phyloP scores from a whole-genome alignment of 1,140 invertebrate genomes.

The Marisa cornuarietis region DNA sequence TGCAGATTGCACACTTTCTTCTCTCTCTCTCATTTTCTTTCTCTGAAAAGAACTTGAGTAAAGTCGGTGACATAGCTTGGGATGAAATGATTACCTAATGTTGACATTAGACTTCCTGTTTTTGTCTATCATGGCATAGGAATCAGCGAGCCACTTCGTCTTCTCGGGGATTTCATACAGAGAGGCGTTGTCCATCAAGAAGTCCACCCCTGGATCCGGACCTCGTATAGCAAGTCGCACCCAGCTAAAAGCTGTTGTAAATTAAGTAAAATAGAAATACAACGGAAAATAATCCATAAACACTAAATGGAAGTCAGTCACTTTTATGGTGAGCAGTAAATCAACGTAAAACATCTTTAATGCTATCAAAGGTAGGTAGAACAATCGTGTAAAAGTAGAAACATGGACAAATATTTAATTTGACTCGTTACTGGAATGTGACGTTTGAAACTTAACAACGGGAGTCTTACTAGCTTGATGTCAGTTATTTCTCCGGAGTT shows the following conservation, averaged over 20 bases:
- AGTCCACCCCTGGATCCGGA: conserved; percentile 32
- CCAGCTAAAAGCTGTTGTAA: neutral
- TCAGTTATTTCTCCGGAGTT: no score
- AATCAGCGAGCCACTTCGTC: conserved; percentile 30
- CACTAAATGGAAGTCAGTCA: no score
- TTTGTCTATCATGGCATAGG: neutral
- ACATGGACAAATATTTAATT: no score
- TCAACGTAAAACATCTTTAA: no score
- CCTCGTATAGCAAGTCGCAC: conserved; percentile 11
- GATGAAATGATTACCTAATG: conserved; percentile 25
- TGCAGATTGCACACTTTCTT: neutral
- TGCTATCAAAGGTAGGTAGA: no score
- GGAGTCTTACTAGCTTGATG: no score
- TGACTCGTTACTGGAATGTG: no score
- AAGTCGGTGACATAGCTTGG: neutral
- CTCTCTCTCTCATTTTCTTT: neutral
- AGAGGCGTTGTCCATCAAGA: conserved; percentile 32
- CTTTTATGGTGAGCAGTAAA: no score
- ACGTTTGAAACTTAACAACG: no score
- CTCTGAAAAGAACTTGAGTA: neutral
- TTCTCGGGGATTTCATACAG: conserved; percentile 29
- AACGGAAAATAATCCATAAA: no score
- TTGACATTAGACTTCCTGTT: neutral
- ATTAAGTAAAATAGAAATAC: no score
- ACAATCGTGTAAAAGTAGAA: no score